Evolutionary conservation across 2,888 invertebrate genomes (phyloP), one percentile per base, ranked within the genome.

Genomic region (Tachystola acroxantha): DNA sequence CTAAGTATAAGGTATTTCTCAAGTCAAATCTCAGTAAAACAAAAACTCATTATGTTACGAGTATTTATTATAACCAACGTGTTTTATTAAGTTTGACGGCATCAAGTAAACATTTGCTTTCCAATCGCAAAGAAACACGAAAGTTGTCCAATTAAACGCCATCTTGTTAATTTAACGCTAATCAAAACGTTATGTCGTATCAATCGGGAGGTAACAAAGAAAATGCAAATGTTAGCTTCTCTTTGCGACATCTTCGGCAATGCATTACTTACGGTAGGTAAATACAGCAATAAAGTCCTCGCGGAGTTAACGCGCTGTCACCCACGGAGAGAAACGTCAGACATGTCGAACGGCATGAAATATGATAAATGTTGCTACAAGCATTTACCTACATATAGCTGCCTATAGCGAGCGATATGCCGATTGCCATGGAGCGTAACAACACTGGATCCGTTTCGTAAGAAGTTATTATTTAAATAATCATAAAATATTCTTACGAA

Each of bases 331-430:
- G 79, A 80, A 76, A 78, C 64, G 72, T 71, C 76, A 68, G 60
- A 65, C 53, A 80, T 66, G 75, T 84, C 79, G 76, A 80, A 74
- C 57, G 34, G 49, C 57, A 67, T 75, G 75, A 72, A 76, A 70
- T 78, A 80, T 82, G 84, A 84, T 82, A 79, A 84, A 82, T 81
- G 81, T 84, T 81, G 66, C 68, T 68, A 63, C 64, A 61, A 62
- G 59, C 64, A 57, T n/a, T n/a, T n/a, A n/a, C n/a, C n/a, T n/a
- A n/a, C n/a, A n/a, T n/a, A n/a, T n/a, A n/a, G n/a, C n/a, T n/a
- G n/a, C n/a, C 56, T 56, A 53, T 52, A 50, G 19, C 13, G n/a
- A n/a, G n/a, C n/a, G n/a, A n/a, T n/a, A n/a, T 45, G 48, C 43
- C 57, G 53, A 48, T 50, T 39, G 28, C 42, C 64, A 14, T 11